Evolutionary conservation across 2,888 invertebrate genomes (phyloP).

Genomic region (Callyntrura guangdongensis): DNA sequence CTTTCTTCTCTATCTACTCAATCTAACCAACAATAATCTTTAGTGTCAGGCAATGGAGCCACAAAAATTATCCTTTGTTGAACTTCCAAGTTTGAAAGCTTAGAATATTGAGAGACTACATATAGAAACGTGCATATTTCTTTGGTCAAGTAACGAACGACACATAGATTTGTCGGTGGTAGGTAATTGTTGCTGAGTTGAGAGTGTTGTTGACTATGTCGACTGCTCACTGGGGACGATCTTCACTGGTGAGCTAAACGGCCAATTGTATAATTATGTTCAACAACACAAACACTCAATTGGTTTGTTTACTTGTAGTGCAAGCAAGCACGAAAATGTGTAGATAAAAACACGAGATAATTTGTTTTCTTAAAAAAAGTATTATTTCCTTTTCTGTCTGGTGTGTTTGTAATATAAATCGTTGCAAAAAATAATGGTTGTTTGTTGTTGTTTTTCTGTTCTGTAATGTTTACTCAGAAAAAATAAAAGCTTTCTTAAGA

Average conservation of each 20-base stretch:
- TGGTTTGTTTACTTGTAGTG: conserved; percentile 26
- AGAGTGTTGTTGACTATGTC: not conserved
- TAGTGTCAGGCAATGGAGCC: no score
- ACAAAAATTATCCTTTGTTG: no score
- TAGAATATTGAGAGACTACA: not conserved
- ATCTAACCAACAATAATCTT: no score
- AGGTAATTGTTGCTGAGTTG: not conserved
- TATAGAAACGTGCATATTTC: not conserved
- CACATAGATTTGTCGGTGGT: not conserved
- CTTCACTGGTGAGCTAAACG: not conserved
- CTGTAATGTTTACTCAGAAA: not conserved
- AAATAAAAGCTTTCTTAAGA: no score
- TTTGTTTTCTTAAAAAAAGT: conserved; percentile 4
- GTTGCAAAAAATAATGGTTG: not conserved
- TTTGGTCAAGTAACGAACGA: not conserved
- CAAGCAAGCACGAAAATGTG: not conserved
- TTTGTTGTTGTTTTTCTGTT: not conserved
- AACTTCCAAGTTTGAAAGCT: not conserved
- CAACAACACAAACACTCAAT: conserved; percentile 1
- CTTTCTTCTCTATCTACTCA: not conserved
- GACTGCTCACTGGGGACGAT: not conserved
- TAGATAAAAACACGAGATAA: not conserved
- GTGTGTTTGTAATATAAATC: no score
- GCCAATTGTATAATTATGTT: not conserved
- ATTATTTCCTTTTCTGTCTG: not conserved